phyloP scores from a whole-genome alignment of 2,113 vertebrate genomes.

The Dendropsophus ebraccatus region DNA sequence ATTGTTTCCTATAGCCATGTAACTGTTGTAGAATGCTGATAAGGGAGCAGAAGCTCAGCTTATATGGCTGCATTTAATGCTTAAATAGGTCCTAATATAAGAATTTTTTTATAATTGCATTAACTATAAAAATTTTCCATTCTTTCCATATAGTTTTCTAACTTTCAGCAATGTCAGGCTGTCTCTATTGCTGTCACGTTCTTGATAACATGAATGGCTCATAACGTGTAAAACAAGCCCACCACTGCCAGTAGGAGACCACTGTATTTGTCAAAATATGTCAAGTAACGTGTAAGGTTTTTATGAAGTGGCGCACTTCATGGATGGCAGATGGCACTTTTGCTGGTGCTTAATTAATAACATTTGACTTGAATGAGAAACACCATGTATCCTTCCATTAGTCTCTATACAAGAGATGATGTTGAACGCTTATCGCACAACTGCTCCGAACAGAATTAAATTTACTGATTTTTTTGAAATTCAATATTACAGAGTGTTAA shows the following conservation, averaged over 20 bases:
- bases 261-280: constrained; percentile 16
- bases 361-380: not conserved
- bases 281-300: not conserved
- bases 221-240: not conserved
- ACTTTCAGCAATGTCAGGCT: not conserved
- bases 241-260: not conserved
- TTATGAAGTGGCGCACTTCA: constrained; percentile 14
- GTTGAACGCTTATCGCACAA: not conserved
- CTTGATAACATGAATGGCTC: not conserved
- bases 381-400: not conserved
- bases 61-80: no score
- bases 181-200: not conserved
- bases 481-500: not conserved
- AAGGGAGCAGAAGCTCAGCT: no score
- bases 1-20: no score
- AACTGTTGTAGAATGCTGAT: no score
- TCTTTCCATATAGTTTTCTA: not conserved
- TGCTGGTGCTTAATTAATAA: constrained; percentile 36
- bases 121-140: not conserved
- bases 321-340: constrained; percentile 28
- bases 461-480: not conserved
- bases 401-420: not conserved
- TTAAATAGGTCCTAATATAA: not conserved
- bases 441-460: not conserved
- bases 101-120: not conserved